Evolutionary conservation across 2,113 vertebrate genomes (phyloP).

Genomic region (Ictalurus punctatus): DNA sequence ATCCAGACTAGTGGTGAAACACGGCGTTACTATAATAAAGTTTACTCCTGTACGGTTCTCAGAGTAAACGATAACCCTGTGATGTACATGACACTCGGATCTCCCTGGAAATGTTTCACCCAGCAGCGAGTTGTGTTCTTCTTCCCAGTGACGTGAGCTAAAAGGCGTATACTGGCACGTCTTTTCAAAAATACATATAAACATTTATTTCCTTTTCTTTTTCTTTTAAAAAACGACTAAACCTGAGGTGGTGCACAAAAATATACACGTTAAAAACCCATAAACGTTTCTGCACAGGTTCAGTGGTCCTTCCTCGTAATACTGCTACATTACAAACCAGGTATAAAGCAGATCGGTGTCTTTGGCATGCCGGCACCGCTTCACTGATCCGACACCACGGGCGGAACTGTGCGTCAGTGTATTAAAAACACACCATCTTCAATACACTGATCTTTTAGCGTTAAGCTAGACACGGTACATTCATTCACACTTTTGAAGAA

Average conservation of each 20-base stretch:
- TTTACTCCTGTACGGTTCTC: background rate
- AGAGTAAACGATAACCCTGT: background rate
- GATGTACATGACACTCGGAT: background rate
- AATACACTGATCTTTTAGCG: background rate
- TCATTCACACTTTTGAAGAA: background rate
- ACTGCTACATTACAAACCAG: background rate
- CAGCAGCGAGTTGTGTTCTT: background rate
- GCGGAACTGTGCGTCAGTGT: background rate
- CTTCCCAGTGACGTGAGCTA: background rate
- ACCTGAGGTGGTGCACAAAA: slow-evolving; percentile 23
- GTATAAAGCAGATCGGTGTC: background rate
- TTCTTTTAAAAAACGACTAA: background rate
- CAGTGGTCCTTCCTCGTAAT: slow-evolving; percentile 1
- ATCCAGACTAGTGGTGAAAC: background rate
- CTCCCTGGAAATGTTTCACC: too few relatives aligned
- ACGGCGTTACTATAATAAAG: background rate
- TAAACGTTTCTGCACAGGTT: background rate
- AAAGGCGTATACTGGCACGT: background rate
- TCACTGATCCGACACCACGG: background rate
- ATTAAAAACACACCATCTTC: background rate
- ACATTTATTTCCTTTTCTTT: background rate
- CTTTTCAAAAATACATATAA: background rate
- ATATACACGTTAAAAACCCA: background rate
- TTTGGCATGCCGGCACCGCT: background rate
- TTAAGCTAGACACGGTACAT: background rate